Base-by-base conservation (phyloP, 2,113 vertebrate genomes). In the Machaerirhynchus nigripectus region DNA sequence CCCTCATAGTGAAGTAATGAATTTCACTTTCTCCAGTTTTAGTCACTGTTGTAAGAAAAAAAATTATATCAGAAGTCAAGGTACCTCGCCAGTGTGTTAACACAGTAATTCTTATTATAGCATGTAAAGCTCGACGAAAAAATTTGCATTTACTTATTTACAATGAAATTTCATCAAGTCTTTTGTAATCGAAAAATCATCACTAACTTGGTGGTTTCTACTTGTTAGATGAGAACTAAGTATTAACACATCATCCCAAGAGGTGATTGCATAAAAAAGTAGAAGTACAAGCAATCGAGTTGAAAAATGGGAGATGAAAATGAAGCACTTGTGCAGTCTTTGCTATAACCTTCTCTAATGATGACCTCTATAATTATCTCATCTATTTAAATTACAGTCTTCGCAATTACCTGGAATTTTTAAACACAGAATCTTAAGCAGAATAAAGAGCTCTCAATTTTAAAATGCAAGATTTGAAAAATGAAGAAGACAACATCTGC, bases 311-410 rank as follows among this genome's bases (percentile, higher is more conserved):
- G 65, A 96, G 44, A 16, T 61, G 28, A 95, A 96, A 94, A 79
- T n/a, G 4, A 90, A 91, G 55, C 61, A 82, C 49, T 89, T 64
- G 21, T 63, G 20, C 49, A 90, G 64, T 75, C 83, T 84, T 93
- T 10, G 21, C 69, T 84, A 55, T 60, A 96, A 88, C 18, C 28
- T 88, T 92, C 69, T 80, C 28, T 84, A 81, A 77, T 35, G 35
- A 88, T 90, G 88, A 97, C 88, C 83, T 93, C 88, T 94, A 92
- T 92, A 95, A 97, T 96, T 96, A 94, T 81, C 79, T 92, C 75
- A 95, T 93, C 84, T 84, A 64, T 86, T 95, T 96, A 94, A 97
- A 96, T 95, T 95, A 92, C 49, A 90, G 80, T 59, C 86, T 94
- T 87, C 3, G 17, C 31, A 81, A 84, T 60, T 87, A 87, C 57